Evolutionary conservation across 2,797 vertebrate species (phyloP).

Genomic region (Sparidentex hasta): DNA sequence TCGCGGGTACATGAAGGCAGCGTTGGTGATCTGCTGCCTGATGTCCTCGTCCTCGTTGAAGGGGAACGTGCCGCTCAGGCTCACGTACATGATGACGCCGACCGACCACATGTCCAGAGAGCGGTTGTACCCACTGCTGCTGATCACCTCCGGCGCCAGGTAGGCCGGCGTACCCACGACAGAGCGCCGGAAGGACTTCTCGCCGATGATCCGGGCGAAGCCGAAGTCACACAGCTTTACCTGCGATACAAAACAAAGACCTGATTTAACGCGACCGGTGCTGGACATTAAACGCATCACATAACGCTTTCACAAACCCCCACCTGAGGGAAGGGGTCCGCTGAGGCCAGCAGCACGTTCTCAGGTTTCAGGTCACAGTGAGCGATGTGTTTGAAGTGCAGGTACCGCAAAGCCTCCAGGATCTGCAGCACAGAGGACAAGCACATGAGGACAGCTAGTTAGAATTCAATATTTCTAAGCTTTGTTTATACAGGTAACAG

Average conservation of each 20-base stretch:
- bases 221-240: slow-evolving; percentile 89
- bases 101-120: slow-evolving; percentile 89
- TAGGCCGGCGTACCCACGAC: slow-evolving; percentile 88
- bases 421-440: slow-evolving; percentile 68
- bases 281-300: accelerated
- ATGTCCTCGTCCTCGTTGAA: slow-evolving; percentile 89
- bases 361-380: slow-evolving; percentile 89
- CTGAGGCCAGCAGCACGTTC: slow-evolving; percentile 84
- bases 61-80: slow-evolving; percentile 87
- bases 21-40: slow-evolving; percentile 86
- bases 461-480: not conserved
- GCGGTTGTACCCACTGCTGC: slow-evolving; percentile 85
- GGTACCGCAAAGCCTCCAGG: slow-evolving; percentile 85
- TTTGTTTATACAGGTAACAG: not conserved
- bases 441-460: not conserved
- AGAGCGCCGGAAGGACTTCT: slow-evolving; percentile 87
- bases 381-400: slow-evolving; percentile 85
- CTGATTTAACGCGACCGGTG: accelerated
- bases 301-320: not conserved
- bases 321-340: slow-evolving; percentile 85
- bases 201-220: slow-evolving; percentile 87
- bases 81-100: slow-evolving; percentile 86
- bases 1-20: slow-evolving; percentile 86
- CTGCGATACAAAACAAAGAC: slow-evolving; percentile 38
- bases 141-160: slow-evolving; percentile 87